These are phyloP conservation scores for Torymus auratus DNA, from an alignment of 2,888 invertebrate species.

Conservation along the genomic window DNA sequence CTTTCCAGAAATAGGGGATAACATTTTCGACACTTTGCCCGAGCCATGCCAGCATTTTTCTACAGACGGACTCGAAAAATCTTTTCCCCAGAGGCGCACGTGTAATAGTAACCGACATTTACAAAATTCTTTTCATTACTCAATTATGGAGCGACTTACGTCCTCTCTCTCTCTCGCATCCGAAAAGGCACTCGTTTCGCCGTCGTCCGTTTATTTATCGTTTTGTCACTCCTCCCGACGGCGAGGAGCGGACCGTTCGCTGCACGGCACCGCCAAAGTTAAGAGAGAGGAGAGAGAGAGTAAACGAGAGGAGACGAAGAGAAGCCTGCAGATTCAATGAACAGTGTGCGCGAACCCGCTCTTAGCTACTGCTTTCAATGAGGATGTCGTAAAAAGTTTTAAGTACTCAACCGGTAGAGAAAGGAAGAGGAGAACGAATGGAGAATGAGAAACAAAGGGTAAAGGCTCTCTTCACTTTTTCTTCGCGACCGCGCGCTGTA, in stretches of 20 bases:
- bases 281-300: constrained; percentile 10
- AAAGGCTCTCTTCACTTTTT: constrained; percentile 29
- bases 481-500: background rate
- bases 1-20: too few species aligned
- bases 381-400: constrained; percentile 70
- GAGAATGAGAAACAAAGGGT: constrained; percentile 41
- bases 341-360: constrained; percentile 51
- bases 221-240: background rate
- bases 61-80: too few species aligned
- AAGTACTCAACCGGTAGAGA: constrained; percentile 62
- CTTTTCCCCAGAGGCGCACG: too few species aligned
- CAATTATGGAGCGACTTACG: constrained; percentile 50
- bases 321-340: constrained; percentile 60
- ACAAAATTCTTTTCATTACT: constrained; percentile 13
- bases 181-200: constrained; percentile 38
- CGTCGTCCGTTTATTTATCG: constrained; percentile 32
- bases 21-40: too few species aligned
- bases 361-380: constrained; percentile 67
- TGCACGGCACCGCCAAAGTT: constrained; percentile 35
- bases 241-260: background rate
- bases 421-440: constrained; percentile 38
- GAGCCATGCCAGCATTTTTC: too few species aligned
- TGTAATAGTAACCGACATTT: too few species aligned
- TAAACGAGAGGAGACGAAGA: constrained; percentile 6
- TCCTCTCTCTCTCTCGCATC: background rate